Base-by-base conservation (phyloP, 1,140 invertebrate species). In the Anthonomus grandis region DNA sequence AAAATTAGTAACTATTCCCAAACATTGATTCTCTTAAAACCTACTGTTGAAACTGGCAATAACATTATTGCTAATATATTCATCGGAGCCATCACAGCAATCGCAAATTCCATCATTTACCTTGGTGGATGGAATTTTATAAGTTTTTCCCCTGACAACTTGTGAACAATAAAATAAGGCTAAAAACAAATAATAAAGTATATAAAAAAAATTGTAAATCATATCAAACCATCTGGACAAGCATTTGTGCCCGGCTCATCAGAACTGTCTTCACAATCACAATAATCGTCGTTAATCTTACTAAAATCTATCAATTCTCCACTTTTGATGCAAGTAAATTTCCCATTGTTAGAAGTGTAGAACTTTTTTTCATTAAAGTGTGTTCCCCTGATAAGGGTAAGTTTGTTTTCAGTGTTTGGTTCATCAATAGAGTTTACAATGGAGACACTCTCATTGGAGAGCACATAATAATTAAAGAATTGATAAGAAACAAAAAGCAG, bases 251-350 rank as follows among this genome's bases (percentile, higher is more conserved):
- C 95, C 18, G 96, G 96, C 70, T 99, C 97, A 77, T 99, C 97
- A 67, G 87, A 91, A 22, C 91, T 94, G 74, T 95, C 93, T 12
- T 76, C 75, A 77, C 97, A 99, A 76, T 99, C 97, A 79, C 97
- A 99, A 74, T 95, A 99, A 77, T 99, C 93, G 75, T 99, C 97
- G 76, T 99, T 99, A 3, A 97, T 78, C 71, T 83, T 82, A 6
- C 83, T 73, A 76, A 82, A 87, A 15, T 74, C 61, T 31, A 79
- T 73, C 47, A 74, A 60, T 48, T 70, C 64, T n/a, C 64, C 67
- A 13, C 72, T 73, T 15, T 59, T 22, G 10, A 79, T 67, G 63
- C 79, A 80, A 13, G 57, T 51, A 57, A 80, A 79, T 46, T 74
- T 73, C 9, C 68, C 71, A 9, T 63, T 63, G 1, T 41, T 45